Evolutionary conservation across 2,888 invertebrate species (phyloP).

Genomic region (Strigamia crassipes): DNA sequence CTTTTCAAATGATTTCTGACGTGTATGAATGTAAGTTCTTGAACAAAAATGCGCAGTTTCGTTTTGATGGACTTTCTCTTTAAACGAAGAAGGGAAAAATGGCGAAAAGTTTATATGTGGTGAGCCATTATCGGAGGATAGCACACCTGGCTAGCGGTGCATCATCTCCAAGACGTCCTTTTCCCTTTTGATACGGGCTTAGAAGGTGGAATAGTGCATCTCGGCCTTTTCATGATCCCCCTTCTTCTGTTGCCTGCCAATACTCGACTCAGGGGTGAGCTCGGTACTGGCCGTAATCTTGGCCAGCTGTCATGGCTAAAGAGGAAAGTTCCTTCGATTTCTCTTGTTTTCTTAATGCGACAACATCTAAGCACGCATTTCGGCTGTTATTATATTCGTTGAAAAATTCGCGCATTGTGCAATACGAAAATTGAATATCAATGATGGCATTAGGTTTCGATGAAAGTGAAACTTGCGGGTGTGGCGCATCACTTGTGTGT

Average conservation of each 20-base stretch:
- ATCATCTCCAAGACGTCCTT: constrained; percentile 23
- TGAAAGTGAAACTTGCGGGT: background rate
- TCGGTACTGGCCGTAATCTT: constrained; percentile 5
- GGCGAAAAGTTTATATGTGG: background rate
- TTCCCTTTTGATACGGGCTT: constrained; percentile 27
- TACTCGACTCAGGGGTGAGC: constrained; percentile 28
- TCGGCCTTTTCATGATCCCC: constrained; percentile 30
- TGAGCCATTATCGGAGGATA: constrained; percentile 10
- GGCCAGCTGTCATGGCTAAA: constrained; percentile 26
- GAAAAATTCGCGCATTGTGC: constrained; percentile 3
- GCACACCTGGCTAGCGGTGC: constrained; percentile 32
- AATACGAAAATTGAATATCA: background rate
- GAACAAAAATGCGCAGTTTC: no score
- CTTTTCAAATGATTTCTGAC: no score
- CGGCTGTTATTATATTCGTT: background rate
- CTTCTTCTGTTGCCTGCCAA: constrained; percentile 22
- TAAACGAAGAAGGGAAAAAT: background rate
- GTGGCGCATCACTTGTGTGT: background rate
- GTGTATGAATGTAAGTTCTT: no score
- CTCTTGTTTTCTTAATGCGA: background rate
- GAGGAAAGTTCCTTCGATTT: constrained; percentile 14
- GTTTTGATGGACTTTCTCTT: background rate
- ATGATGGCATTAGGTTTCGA: background rate
- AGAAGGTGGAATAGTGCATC: constrained; percentile 25
- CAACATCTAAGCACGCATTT: background rate